These are phyloP conservation scores for Otus sunia DNA, from an alignment of 2,113 vertebrate genomes.

Conservation along the genomic window DNA sequence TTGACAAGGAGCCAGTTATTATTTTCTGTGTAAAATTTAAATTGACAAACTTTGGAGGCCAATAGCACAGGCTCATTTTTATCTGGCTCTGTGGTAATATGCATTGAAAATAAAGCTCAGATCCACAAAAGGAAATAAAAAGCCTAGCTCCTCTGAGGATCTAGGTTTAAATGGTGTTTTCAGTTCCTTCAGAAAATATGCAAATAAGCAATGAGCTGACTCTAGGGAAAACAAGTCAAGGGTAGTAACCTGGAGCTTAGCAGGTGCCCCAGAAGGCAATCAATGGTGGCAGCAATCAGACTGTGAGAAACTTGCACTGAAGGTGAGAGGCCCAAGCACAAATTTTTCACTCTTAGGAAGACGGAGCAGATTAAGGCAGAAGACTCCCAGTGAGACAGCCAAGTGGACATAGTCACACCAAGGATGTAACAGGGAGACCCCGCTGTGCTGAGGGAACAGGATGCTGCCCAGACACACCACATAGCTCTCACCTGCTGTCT, in stretches of 20 bases:
- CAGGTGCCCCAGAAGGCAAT: background rate
- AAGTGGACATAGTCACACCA: accelerated
- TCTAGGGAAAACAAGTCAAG: background rate
- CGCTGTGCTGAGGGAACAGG: background rate
- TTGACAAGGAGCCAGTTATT: background rate
- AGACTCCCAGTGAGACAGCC: background rate
- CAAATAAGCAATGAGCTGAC: background rate
- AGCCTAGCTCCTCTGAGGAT: background rate
- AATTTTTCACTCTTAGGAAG: background rate
- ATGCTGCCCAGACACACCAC: background rate
- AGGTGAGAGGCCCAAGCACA: background rate
- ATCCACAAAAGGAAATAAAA: background rate
- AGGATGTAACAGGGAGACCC: background rate
- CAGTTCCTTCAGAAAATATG: background rate
- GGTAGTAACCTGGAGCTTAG: background rate
- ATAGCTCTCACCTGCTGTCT: background rate
- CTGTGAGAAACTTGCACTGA: background rate
- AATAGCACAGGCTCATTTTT: background rate
- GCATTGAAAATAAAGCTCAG: background rate
- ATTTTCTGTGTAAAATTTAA: background rate
- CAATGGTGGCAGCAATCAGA: background rate
- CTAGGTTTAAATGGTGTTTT: background rate
- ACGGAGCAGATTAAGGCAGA: background rate
- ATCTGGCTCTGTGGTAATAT: accelerated
- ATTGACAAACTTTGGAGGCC: background rate